A percentile compares a stretch with the other conserved stretches of the same genome.
phyloP scores from a whole-genome alignment of 2,888 invertebrate genomes.

The Polyommatus icarus region DNA sequence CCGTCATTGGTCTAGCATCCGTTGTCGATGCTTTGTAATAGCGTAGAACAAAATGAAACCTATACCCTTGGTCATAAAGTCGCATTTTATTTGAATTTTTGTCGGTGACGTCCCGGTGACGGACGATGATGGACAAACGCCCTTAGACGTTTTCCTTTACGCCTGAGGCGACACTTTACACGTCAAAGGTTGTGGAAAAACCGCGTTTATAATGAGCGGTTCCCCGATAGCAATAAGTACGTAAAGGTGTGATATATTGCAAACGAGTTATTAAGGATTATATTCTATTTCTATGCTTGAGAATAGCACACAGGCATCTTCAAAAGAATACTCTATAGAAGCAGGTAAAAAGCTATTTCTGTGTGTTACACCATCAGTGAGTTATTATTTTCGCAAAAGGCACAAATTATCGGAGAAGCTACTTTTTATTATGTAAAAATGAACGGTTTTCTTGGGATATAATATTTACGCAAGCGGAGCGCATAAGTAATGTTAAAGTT shows the following conservation, averaged over 20 bases:
- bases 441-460: background rate
- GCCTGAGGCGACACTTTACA: background rate
- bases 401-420: background rate
- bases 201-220: conserved; percentile 22
- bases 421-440: background rate
- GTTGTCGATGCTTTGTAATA: no score
- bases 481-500: background rate
- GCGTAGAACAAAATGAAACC: no score
- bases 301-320: no score
- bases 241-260: background rate
- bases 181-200: conserved; percentile 11
- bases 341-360: no score
- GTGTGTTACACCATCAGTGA: no score
- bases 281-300: background rate
- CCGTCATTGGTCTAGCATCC: no score
- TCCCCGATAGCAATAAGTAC: background rate
- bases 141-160: background rate
- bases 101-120: no score
- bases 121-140: no score
- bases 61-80: no score
- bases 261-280: background rate
- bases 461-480: background rate
- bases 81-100: no score
- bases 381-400: no score
- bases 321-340: no score